A percentile compares a stretch with the other conserved stretches of the same genome.
These are phyloP conservation scores for Darevskia mixta DNA, from an alignment of 2,797 vertebrate species.

Conservation along the genomic window DNA sequence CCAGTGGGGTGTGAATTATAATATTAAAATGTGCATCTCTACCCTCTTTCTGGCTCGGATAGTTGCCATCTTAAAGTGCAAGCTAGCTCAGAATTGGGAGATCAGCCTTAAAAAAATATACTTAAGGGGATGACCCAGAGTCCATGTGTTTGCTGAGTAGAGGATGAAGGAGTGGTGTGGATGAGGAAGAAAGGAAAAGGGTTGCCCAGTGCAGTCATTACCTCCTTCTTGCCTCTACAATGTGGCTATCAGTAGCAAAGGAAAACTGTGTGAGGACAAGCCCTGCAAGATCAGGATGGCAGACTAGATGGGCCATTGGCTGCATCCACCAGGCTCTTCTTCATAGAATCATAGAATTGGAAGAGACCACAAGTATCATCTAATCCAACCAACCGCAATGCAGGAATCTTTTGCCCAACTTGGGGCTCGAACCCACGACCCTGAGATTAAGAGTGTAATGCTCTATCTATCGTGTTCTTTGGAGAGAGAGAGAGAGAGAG, in stretches of 20 bases:
- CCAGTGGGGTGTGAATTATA: not conserved
- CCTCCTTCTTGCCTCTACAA: not conserved
- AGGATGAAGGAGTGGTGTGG: not conserved
- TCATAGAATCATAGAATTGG: too few species aligned
- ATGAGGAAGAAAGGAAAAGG: not conserved
- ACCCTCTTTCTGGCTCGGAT: not conserved
- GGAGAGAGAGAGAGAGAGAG: too few species aligned
- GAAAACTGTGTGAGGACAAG: not conserved
- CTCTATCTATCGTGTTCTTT: too few species aligned
- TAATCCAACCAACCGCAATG: too few species aligned
- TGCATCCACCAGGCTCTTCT: too few species aligned
- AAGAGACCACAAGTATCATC: too few species aligned
- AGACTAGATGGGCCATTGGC: too few species aligned
- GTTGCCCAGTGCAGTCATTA: not conserved
- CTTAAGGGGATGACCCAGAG: not conserved
- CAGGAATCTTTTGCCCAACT: too few species aligned
- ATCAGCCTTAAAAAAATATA: not conserved
- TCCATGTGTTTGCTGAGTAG: not conserved
- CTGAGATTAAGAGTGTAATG: too few species aligned
- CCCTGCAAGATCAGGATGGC: too few species aligned
- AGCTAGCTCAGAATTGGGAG: not conserved
- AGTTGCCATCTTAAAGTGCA: not conserved
- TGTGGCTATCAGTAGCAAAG: not conserved
- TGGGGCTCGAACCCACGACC: too few species aligned
- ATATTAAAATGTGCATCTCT: not conserved